phyloP scores from a whole-genome alignment of 2,797 vertebrate genomes.

The Chromobotia macracanthus region DNA sequence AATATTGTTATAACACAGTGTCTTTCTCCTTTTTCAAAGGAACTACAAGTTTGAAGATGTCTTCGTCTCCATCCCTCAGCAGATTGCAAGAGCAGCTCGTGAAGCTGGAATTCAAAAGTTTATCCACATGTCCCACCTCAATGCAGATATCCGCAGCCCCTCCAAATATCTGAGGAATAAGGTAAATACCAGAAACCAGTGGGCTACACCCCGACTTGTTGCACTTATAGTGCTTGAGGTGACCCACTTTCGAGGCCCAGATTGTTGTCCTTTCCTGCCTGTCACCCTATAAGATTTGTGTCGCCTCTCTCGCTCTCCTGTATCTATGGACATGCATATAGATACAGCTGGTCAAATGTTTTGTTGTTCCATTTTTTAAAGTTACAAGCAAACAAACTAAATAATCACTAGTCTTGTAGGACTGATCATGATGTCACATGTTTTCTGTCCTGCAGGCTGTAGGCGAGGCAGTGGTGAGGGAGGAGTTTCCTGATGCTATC shows the following conservation, averaged over 20 bases:
- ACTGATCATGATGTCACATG: neutral
- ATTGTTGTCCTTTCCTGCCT: too few species aligned
- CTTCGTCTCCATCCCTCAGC: constrained; percentile 85
- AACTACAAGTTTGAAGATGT: constrained; percentile 89
- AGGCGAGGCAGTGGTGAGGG: constrained; percentile 86
- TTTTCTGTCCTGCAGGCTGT: constrained; percentile 78
- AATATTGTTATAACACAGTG: neutral
- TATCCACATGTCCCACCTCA: constrained; percentile 93
- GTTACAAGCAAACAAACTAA: neutral
- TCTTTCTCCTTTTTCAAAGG: constrained; percentile 69
- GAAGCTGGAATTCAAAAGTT: constrained; percentile 88
- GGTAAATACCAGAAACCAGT: constrained; percentile 67
- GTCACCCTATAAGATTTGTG: too few species aligned
- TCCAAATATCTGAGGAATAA: constrained; percentile 94
- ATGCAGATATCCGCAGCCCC: constrained; percentile 87
- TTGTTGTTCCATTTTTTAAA: neutral
- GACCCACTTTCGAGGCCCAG: too few species aligned
- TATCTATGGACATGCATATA: too few species aligned
- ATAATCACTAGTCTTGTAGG: neutral
- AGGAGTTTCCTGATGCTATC: constrained; percentile 88
- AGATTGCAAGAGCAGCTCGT: constrained; percentile 81
- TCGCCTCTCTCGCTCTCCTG: too few species aligned
- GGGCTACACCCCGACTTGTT: too few species aligned
- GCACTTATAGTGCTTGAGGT: too few species aligned
- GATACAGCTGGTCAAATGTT: neutral